A percentile compares a stretch with the other conserved stretches of the same genome.
Evolutionary conservation across 2,888 invertebrate genomes (phyloP).

Genomic region (Caenorhabditis sp.): DNA sequence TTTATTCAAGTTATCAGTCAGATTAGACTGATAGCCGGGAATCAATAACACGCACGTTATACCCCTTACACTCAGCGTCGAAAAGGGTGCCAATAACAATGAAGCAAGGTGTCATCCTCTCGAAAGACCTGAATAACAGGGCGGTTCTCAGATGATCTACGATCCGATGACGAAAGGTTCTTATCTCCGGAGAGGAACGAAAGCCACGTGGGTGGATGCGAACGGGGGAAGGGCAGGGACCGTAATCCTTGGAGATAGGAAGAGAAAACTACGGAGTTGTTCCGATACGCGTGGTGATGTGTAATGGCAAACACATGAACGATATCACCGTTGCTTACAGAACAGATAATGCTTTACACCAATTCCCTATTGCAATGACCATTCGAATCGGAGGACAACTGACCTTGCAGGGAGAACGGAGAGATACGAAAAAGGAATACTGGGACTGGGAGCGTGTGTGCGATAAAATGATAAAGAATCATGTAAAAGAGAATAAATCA

Average conservation of each 20-base stretch:
- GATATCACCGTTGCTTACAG: no score
- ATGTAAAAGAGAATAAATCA: no score
- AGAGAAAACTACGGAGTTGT: conserved; percentile 16
- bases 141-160: conserved; percentile 22
- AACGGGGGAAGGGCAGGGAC: neutral
- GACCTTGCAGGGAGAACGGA: no score
- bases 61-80: conserved; percentile 4
- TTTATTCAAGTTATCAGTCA: conserved; percentile 44
- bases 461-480: no score
- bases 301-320: no score
- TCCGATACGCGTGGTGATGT: no score
- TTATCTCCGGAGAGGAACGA: conserved; percentile 10
- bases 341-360: conserved; percentile 9
- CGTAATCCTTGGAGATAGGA: neutral
- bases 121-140: conserved; percentile 37
- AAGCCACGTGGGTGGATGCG: conserved; percentile 21
- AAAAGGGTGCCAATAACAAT: conserved; percentile 28
- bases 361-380: no score
- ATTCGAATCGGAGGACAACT: no score
- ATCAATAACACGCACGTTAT: conserved; percentile 29
- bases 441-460: no score
- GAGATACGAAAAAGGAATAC: no score
- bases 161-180: conserved; percentile 10
- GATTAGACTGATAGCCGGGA: conserved; percentile 32
- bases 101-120: conserved; percentile 5